phyloP scores from a whole-genome alignment of 2,113 vertebrate species.

The Panurus biarmicus region DNA sequence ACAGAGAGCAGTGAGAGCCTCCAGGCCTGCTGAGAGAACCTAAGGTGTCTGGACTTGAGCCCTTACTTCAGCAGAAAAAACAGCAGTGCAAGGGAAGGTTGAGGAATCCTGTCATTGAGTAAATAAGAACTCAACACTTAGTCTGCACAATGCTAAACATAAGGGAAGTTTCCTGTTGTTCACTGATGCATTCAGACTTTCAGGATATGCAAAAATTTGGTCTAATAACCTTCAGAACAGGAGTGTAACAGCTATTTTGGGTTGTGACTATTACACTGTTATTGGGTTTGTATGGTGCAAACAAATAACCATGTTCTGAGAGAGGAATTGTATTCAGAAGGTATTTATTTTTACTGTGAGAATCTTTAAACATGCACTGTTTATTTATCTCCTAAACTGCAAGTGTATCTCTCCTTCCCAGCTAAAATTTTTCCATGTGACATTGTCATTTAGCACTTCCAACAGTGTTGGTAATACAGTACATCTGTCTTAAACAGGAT shows the following conservation, averaged over 20 bases:
- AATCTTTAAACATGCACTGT: background rate
- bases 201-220: background rate
- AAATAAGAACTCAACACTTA: background rate
- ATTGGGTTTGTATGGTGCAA: background rate
- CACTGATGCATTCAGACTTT: background rate
- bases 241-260: background rate
- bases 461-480: background rate
- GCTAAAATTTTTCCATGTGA: background rate
- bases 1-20: background rate
- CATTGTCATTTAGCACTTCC: slow-evolving; percentile 48
- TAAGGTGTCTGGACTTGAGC: background rate
- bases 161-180: background rate
- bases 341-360: background rate
- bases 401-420: background rate
- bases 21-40: background rate
- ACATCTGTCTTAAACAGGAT: background rate
- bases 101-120: background rate
- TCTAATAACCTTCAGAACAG: background rate
- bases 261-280: background rate
- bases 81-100: background rate
- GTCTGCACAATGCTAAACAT: background rate
- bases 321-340: background rate
- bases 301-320: background rate
- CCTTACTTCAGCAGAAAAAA: background rate
- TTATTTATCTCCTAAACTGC: background rate